Conservation (phyloP, 2,113 vertebrate genomes). For the Ctenodactylus gundi region DNA sequence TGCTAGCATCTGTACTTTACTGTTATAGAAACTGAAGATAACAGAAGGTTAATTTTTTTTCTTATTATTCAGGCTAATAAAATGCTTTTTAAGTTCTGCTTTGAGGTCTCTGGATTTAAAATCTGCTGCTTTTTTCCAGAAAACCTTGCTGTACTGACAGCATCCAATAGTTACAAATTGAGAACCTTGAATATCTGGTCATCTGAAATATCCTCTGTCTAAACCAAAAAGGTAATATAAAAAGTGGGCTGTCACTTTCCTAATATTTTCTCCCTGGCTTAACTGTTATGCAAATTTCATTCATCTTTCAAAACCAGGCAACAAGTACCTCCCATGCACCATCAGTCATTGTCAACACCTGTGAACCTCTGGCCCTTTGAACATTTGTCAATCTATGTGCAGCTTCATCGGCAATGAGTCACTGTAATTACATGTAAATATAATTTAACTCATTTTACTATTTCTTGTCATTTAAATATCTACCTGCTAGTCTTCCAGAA, state of each 20-base stretch:
- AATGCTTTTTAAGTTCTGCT: not conserved
- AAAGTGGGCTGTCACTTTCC: not conserved
- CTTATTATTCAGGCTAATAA: not conserved
- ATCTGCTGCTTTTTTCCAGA: not conserved
- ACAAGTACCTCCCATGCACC: not conserved
- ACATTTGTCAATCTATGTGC: not conserved
- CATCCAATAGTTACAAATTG: not conserved
- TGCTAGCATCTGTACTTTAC: not conserved
- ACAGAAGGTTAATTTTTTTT: not conserved
- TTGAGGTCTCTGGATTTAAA: not conserved
- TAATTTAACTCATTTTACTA: constrained; percentile 5
- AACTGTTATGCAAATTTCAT: not conserved
- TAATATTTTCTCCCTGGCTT: not conserved
- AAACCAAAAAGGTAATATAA: not conserved
- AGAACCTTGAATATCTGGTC: not conserved
- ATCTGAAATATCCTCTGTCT: constrained; percentile 25
- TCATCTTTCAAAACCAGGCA: not conserved
- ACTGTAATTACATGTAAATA: not conserved
- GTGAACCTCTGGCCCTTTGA: not conserved
- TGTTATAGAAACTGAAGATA: not conserved
- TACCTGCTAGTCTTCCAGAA: not conserved
- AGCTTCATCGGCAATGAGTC: not conserved
- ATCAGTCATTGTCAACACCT: not conserved
- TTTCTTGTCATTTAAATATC: not conserved
- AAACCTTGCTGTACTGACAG: not conserved